Base-by-base conservation (phyloP, 1,140 invertebrate genomes). In the Euschistus heros region DNA sequence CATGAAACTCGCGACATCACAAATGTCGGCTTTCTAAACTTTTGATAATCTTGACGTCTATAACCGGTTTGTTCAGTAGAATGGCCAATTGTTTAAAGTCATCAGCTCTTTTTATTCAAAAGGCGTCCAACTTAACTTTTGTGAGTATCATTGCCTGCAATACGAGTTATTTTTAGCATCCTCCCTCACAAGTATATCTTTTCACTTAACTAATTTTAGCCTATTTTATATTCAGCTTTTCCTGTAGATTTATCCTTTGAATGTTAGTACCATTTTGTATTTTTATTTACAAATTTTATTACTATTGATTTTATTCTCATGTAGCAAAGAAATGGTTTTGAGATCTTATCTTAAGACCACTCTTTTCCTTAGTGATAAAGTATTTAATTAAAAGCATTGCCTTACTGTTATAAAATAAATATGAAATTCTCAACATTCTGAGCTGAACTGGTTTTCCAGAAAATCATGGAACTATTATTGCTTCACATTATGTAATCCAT, bases 11-110 rank as follows among this genome's bases (percentile, higher is more conserved):
- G 3, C 10, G 33, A 10, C 13, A 4, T 27, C 22, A 57, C 24
- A 27, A 57, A 57, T 57, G 54, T 57, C 54, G 54, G 54, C 54
- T 57, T 4, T 24, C 54, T 57, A 26, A 57, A 57, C 24, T 57
- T 57, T 26, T 57, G 54, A 37, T 37, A 10, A 10, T 10, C 8
- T 37, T 37, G 33, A 37, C 33, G 33, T 37, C 33, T 37, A 22
- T 17, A 17, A 24, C 20, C 18, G 20, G 18, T 57, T 57, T 24
- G 18, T 57, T 26, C 10, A 10, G 10, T 1, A 57, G 24, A 27
- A 57, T 57, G 54, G 54, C 54, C 2, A 57, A 57, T 26, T 57
- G 24, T 26, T 24, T 57, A 6, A 57, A 57, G 24, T 26, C 24
- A 0, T 5, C 54, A 15, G 15, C 54, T 2, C 24, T 57, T 24